phyloP scores from a whole-genome alignment of 2,888 invertebrate species.

The Melipona bicolor region DNA sequence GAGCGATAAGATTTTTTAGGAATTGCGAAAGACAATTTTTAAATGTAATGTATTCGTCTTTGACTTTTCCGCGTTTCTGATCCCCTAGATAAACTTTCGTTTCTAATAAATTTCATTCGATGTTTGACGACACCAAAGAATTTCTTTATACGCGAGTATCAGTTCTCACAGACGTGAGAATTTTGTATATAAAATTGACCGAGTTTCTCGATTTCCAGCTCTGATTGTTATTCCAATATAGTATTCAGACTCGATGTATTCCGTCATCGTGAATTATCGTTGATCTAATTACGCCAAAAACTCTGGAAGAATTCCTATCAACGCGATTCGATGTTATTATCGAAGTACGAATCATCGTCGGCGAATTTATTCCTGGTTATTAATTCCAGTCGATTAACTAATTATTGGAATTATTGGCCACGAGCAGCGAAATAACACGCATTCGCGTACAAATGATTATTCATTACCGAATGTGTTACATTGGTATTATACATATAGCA shows the following conservation, averaged over 20 bases:
- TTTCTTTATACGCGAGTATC: neutral
- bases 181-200: neutral
- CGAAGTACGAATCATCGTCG: neutral
- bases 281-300: neutral
- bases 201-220: too few species aligned
- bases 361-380: conserved; percentile 11
- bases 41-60: too few species aligned
- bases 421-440: neutral
- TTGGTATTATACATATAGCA: neutral
- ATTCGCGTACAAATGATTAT: conserved; percentile 15
- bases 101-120: too few species aligned
- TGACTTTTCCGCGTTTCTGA: too few species aligned
- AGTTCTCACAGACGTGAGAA: neutral
- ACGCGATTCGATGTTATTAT: neutral
- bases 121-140: neutral
- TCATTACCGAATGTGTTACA: neutral
- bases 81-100: too few species aligned
- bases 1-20: too few species aligned
- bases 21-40: too few species aligned
- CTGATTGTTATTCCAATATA: too few species aligned
- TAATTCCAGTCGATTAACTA: neutral
- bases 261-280: too few species aligned
- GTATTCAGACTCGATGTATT: too few species aligned
- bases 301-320: neutral
- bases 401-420: neutral